Evolutionary conservation across 2,113 vertebrate genomes (phyloP), one percentile per base, ranked within the genome.

Genomic region (Phylloscopus trochiloides): DNA sequence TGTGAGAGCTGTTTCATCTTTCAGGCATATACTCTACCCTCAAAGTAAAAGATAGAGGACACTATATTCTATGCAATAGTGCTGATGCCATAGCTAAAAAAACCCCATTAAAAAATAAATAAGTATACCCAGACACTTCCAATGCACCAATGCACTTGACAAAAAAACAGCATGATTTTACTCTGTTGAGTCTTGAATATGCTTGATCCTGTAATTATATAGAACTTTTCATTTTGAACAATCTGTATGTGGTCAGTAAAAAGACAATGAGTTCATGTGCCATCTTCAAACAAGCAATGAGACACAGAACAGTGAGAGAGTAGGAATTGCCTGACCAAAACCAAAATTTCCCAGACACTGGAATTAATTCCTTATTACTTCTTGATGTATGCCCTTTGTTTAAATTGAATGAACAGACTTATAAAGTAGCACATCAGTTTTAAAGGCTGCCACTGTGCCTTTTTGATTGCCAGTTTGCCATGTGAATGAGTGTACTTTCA

Each of bases 71-170:
- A 4, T 29, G 34, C 10, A 12, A 16, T 29, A 51, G 11, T 68
- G 9, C 48, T 91, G 36, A 32, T 76, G 16, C 16, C 61, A 3
- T 43, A 55, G 32, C 36, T 40, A 32, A 50, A n/a, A 14, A 29
- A 32, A 32, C 6, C 1, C 6, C 2, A 29, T 2, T 11, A 6
- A 20, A 25, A 14, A 57, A 15, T 5, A 48, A 68, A 17, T 3
- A 29, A 72, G 14, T 29, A 47, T 48, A 29, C 2, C 3, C 14
- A 54, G 17, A 8, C 3, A 7, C 15, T 88, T 90, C 48, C 42
- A 81, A 57, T 25, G 19, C 25, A 74, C 16, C 28, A 32, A n/a
- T 28, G 34, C 40, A 32, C 17, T 80, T 73, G 31, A 52, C 14
- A 50, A 62, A 91, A 43, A 18, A 74, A 13, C 8, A 14, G 3